phyloP scores from a whole-genome alignment of 2,797 vertebrate species.

The Argentina silus region DNA sequence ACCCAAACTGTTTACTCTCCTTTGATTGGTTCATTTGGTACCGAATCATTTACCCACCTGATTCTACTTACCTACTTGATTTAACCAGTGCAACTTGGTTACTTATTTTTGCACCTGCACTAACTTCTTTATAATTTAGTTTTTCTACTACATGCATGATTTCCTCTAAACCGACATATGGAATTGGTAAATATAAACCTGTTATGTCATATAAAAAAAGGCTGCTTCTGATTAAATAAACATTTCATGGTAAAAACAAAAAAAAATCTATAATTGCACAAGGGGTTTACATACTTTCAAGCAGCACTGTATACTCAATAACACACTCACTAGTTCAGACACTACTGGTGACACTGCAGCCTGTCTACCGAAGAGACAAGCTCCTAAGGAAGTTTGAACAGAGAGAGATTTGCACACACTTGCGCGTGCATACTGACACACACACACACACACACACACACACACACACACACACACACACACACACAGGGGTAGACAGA shows the following conservation, averaged over 20 bases:
- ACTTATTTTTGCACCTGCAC: no score
- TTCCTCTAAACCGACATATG: no score
- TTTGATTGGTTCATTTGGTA: no score
- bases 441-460: conserved; percentile 8
- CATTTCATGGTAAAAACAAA: no score
- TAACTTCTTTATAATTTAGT: no score
- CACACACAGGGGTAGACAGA: conserved; percentile 21
- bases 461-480: conserved; percentile 18
- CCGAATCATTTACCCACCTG: no score
- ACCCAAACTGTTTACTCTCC: not conserved
- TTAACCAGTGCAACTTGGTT: no score
- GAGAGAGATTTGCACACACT: not conserved
- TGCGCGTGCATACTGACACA: conserved; percentile 8
- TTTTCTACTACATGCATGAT: no score
- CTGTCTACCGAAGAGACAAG: not conserved
- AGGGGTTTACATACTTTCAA: not conserved
- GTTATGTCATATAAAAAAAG: no score
- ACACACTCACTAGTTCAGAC: not conserved
- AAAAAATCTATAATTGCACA: not conserved
- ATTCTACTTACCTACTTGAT: no score
- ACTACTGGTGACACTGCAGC: not conserved
- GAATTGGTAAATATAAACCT: no score
- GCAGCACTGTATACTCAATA: not conserved
- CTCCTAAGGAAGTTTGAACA: not conserved
- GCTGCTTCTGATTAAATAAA: no score